Conservation (phyloP, 1,140 invertebrate genomes). For the Dolichoris vasculosae region DNA sequence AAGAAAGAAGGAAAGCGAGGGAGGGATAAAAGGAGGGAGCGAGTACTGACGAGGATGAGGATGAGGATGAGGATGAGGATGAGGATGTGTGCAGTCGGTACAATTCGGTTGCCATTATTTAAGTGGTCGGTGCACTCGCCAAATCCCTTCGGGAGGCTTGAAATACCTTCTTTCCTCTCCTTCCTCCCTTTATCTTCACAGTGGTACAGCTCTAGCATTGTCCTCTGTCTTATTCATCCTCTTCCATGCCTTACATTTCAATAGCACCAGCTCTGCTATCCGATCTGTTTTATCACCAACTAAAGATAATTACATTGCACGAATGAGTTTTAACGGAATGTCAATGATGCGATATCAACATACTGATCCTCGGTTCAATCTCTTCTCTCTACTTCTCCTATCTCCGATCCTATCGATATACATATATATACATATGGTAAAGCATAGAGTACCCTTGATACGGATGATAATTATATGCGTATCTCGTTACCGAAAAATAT, state of each 20-base stretch:
- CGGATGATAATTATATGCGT: neutral
- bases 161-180: conserved; percentile 27
- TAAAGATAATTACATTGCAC: conserved; percentile 29
- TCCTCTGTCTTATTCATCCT: conserved; percentile 23
- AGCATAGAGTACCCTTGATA: neutral
- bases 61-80: neutral
- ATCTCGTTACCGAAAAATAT: neutral
- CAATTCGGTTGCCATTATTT: conserved; percentile 46
- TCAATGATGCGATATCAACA: neutral
- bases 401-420: neutral
- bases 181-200: neutral
- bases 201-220: neutral
- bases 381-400: no score
- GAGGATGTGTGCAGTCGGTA: conserved; percentile 5
- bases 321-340: conserved; percentile 33
- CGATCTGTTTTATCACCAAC: conserved; percentile 34
- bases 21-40: conserved; percentile 28
- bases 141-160: conserved; percentile 37
- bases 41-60: neutral
- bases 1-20: neutral
- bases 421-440: neutral
- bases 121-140: conserved; percentile 13
- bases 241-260: conserved; percentile 26
- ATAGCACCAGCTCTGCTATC: neutral
- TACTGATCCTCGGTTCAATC: neutral